Conservation (phyloP, 2,113 vertebrate species). For the Cheirogaleus medius region DNA sequence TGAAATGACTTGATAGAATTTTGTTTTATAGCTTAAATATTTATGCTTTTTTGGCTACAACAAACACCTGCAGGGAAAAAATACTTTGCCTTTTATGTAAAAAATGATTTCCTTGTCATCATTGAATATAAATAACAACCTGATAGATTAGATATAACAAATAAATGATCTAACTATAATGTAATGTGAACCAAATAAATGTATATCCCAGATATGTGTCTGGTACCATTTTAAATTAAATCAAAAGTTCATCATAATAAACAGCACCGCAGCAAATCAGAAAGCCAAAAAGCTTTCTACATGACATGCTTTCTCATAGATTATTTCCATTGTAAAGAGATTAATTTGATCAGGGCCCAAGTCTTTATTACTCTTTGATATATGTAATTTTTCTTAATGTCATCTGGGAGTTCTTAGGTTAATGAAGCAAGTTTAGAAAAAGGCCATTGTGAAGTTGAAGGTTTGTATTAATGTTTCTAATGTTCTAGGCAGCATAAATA, state of each 20-base stretch:
- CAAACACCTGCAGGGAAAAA: background rate
- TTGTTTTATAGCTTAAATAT: constrained; percentile 39
- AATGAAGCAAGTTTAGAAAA: constrained; percentile 11
- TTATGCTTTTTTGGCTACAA: constrained; percentile 22
- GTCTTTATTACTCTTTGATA: background rate
- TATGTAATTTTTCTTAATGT: background rate
- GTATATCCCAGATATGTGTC: background rate
- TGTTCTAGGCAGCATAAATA: background rate
- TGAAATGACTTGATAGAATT: constrained; percentile 32
- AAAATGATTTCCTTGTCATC: background rate
- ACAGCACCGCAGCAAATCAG: background rate
- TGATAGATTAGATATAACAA: background rate
- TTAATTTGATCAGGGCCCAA: background rate
- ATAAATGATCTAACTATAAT: background rate
- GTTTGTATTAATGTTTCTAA: background rate
- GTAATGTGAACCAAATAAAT: background rate
- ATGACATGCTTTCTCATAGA: background rate
- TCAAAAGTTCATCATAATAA: background rate
- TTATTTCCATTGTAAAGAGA: background rate
- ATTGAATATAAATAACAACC: background rate
- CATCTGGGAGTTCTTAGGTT: background rate
- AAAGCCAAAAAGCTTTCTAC: background rate
- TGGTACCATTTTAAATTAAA: background rate
- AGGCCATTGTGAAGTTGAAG: background rate
- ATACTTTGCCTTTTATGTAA: background rate